Base-by-base conservation (phyloP, 1,140 invertebrate genomes). In the Plectrocnemia conspersa region DNA sequence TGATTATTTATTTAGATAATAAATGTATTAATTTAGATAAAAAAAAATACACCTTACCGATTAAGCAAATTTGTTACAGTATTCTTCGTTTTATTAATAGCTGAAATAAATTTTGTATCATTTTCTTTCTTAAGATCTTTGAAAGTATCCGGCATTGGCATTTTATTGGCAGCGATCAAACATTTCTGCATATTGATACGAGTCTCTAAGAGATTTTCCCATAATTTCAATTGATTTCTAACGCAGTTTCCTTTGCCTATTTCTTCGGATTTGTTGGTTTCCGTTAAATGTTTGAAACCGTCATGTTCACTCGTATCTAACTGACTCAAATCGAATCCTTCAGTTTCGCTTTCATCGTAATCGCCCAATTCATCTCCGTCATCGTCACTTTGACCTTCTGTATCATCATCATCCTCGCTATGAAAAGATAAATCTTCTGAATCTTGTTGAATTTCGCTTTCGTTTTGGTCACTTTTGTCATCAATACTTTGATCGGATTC, bases 171-270 rank as follows among this genome's bases (percentile, higher is more conserved):
- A 19, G 77, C 76, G 38, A 77, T 66, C 23, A 93, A 65, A 63
- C 84, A 80, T 68, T 91, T 90, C 67, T 95, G 91, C 3, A 93
- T 67, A 64, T 88, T 85, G 58, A 95, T 94, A 59, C 91, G 76
- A 63, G 83, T 75, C 70, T 95, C 89, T 13, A 94, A 64, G 1
- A 94, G 66, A 53, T 77, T 82, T 68, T 94, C 91, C 88, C 89
- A 94, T 1, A 93, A 64, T 53, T 78, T 74, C 10, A 89, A 65
- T 66, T 93, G 89, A 67, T 84, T 85, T 69, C 79, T 79, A 1
- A 91, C 82, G 65, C 82, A 82, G n/a, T 77, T 71, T 23, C 86
- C 88, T 74, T 90, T 92, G 63, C 86, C 81, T 2, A 85, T 75
- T 65, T 89, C 82, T 58, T 76, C 76, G n/a, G 70, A 68, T 2